Percentiles rank a stretch among this genome's conserved stretches.
These are phyloP conservation scores for Diplogasteroides magnus DNA, from an alignment of 1,140 invertebrate species.

Conservation along the genomic window DNA sequence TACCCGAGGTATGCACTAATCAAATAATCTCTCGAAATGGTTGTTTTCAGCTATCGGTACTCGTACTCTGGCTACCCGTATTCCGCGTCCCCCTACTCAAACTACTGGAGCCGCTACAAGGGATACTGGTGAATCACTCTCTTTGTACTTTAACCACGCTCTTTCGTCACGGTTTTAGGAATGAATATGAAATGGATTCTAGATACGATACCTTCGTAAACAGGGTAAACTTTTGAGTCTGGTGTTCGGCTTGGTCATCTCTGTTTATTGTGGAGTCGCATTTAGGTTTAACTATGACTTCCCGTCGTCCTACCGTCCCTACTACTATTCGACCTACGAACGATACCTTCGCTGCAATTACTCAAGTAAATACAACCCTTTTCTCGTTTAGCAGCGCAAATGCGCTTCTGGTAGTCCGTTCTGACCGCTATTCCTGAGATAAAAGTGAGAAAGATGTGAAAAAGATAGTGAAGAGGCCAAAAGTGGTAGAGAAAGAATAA, in stretches of 20 bases:
- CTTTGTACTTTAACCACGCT: neutral
- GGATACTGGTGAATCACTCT: constrained; percentile 19
- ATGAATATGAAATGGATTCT: neutral
- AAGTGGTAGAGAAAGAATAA: neutral
- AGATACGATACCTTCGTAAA: neutral
- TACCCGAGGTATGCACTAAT: too few relatives aligned
- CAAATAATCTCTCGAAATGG: too few relatives aligned
- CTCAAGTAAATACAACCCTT: too few relatives aligned
- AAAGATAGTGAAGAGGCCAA: too few relatives aligned
- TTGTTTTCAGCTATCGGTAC: too few relatives aligned
- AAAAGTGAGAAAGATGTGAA: constrained; percentile 2
- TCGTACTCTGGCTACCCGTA: too few relatives aligned
- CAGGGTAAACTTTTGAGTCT: neutral
- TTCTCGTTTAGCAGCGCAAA: too few relatives aligned
- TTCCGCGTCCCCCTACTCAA: constrained; percentile 23
- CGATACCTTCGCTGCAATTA: constrained; percentile 25
- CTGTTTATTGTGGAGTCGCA: neutral
- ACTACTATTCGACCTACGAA: constrained; percentile 18
- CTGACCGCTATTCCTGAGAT: neutral
- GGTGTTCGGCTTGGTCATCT: neutral
- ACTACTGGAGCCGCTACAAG: constrained; percentile 31
- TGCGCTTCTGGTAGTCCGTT: too few relatives aligned
- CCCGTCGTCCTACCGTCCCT: constrained; percentile 29
- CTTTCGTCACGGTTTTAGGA: neutral
- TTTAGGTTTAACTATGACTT: constrained; percentile 34